Percentiles rank a stretch among this genome's conserved stretches.
Evolutionary conservation across 2,113 vertebrate species (phyloP).

Genomic region (Myotis lucifugus): DNA sequence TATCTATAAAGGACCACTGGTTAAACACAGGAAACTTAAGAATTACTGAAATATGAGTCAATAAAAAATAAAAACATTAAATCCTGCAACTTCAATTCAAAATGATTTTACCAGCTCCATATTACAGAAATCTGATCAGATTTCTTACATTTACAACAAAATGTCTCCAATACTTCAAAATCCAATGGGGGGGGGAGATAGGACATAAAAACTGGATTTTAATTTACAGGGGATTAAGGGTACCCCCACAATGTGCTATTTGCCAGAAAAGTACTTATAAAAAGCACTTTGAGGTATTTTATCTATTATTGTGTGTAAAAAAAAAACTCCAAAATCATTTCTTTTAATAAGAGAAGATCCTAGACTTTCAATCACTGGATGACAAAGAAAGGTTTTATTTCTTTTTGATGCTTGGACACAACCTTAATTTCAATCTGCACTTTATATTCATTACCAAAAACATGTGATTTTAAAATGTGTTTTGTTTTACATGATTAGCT

Average conservation of each 20-base stretch:
- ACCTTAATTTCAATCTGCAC: neutral
- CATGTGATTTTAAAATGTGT: neutral
- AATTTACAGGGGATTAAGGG: neutral
- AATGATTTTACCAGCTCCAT: neutral
- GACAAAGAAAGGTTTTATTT: neutral
- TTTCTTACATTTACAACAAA: slow-evolving; percentile 12
- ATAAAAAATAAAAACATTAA: slow-evolving; percentile 30
- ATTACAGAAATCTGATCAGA: neutral
- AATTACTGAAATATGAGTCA: neutral
- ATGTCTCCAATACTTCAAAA: slow-evolving; percentile 38
- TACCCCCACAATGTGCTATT: neutral
- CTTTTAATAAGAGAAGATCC: slow-evolving; percentile 2
- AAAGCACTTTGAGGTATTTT: neutral
- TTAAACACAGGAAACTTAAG: neutral
- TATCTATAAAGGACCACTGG: neutral
- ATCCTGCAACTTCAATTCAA: neutral
- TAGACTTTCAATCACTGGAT: neutral
- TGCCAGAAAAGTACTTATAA: neutral
- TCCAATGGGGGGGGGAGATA: neutral
- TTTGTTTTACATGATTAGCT: neutral
- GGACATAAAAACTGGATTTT: neutral
- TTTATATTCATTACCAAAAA: neutral
- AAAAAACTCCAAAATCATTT: neutral
- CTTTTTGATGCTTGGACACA: neutral
- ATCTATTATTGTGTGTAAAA: neutral